Percentiles rank a stretch among this genome's conserved stretches.
Conservation (phyloP, 2,888 invertebrate genomes). For the Drosophila nr. medialis region DNA sequence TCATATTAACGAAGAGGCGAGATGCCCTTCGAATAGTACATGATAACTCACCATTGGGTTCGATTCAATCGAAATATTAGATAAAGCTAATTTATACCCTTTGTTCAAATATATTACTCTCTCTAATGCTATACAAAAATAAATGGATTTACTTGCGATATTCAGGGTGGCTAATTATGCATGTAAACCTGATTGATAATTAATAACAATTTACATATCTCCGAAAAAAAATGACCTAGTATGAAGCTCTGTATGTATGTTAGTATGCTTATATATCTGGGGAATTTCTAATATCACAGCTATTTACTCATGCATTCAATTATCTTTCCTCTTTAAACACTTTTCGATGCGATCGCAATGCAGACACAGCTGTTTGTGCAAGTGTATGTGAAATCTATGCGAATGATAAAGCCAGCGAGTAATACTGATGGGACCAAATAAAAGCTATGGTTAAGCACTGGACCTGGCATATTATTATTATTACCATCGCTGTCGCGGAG, state of each 20-base stretch:
- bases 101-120: background rate
- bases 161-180: background rate
- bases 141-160: too few species aligned
- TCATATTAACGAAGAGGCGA: background rate
- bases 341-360: background rate
- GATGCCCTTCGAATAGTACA: background rate
- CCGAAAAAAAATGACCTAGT: too few species aligned
- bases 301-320: background rate
- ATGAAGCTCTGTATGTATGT: too few species aligned
- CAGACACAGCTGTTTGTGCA: background rate
- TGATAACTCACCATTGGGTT: background rate
- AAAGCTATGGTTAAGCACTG: slow-evolving; percentile 7
- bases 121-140: too few species aligned
- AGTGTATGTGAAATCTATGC: background rate
- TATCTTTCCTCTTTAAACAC: background rate
- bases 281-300: background rate
- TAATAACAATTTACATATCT: background rate
- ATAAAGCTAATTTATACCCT: background rate
- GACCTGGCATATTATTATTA: slow-evolving; percentile 19
- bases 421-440: slow-evolving; percentile 37
- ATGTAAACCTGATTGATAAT: background rate
- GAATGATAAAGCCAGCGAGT: slow-evolving; percentile 25
- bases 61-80: background rate
- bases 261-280: too few species aligned
- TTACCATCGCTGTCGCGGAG: slow-evolving; percentile 17